A percentile compares a stretch with the other conserved stretches of the same genome.
Evolutionary conservation across 2,888 invertebrate species (phyloP).

Genomic region (Sinopyrophorus schimmeli): DNA sequence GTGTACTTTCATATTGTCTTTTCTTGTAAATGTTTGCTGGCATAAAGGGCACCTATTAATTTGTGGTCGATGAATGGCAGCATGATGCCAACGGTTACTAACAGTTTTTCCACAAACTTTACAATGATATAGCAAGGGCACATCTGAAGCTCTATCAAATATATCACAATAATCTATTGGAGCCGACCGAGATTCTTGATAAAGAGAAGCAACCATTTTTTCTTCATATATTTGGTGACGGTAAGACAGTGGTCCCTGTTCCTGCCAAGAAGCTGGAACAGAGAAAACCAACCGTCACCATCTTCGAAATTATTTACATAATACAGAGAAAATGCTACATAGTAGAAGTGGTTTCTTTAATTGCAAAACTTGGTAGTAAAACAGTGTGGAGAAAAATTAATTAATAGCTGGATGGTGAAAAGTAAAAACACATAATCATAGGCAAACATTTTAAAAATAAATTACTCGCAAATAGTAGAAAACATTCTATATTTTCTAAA

Average conservation of each 20-base stretch:
- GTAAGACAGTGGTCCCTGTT: slow-evolving; percentile 42
- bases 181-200: slow-evolving; percentile 33
- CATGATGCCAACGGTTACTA: slow-evolving; percentile 69
- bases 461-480: too few relatives aligned
- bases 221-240: slow-evolving; percentile 29
- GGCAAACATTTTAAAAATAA: too few relatives aligned
- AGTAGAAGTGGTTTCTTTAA: background rate
- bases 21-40: slow-evolving; percentile 65
- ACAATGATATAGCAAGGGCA: slow-evolving; percentile 60
- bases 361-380: too few relatives aligned
- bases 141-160: slow-evolving; percentile 45
- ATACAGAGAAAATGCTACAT: background rate
- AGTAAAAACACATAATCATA: too few relatives aligned
- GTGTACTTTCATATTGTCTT: slow-evolving; percentile 69
- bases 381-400: too few relatives aligned
- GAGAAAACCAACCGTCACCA: slow-evolving; percentile 47
- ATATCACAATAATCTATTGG: slow-evolving; percentile 46
- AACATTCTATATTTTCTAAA: too few relatives aligned
- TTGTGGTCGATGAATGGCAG: slow-evolving; percentile 67
- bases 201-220: slow-evolving; percentile 3
- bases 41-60: slow-evolving; percentile 66
- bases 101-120: slow-evolving; percentile 67
- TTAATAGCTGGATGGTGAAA: too few relatives aligned
- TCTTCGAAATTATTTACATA: slow-evolving; percentile 32
- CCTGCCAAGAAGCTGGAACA: slow-evolving; percentile 50